These are phyloP conservation scores for Micromussa lordhowensis DNA, from an alignment of 92 coral and sea anemone species.

Conservation along the genomic window DNA sequence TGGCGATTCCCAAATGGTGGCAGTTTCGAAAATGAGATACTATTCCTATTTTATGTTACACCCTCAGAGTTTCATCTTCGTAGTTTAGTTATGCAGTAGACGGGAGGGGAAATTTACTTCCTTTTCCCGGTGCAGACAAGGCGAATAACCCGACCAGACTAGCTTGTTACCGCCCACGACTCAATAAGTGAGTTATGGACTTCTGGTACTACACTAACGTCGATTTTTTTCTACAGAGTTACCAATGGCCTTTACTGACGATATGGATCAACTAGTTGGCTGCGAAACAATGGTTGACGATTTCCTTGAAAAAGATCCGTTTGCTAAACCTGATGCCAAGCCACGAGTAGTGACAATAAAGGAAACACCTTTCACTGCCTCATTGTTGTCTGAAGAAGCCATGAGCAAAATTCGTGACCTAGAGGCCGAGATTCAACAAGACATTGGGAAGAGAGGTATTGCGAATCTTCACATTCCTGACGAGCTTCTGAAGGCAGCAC, in stretches of 20 bases:
- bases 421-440: constrained; percentile 77
- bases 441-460: constrained; percentile 81
- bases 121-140: neutral
- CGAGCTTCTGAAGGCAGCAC: constrained; percentile 79
- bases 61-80: neutral
- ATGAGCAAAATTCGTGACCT: constrained; percentile 46
- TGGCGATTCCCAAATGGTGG: neutral
- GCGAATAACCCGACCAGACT: neutral
- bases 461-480: constrained; percentile 65
- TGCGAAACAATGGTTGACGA: constrained; percentile 62
- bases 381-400: constrained; percentile 77
- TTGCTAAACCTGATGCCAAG: constrained; percentile 49
- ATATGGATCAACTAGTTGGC: constrained; percentile 73
- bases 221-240: constrained; percentile 29
- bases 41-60: neutral
- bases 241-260: constrained; percentile 72
- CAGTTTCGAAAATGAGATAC: neutral
- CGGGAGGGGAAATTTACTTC: neutral
- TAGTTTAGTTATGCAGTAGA: neutral
- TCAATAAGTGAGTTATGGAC: neutral
- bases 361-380: constrained; percentile 71
- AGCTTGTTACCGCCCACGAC: neutral
- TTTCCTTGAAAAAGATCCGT: constrained; percentile 55
- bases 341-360: constrained; percentile 69
- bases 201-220: neutral